Percentiles rank a stretch among this genome's conserved stretches.
Conservation (phyloP, 2,113 vertebrate genomes). For the Serinus canaria region DNA sequence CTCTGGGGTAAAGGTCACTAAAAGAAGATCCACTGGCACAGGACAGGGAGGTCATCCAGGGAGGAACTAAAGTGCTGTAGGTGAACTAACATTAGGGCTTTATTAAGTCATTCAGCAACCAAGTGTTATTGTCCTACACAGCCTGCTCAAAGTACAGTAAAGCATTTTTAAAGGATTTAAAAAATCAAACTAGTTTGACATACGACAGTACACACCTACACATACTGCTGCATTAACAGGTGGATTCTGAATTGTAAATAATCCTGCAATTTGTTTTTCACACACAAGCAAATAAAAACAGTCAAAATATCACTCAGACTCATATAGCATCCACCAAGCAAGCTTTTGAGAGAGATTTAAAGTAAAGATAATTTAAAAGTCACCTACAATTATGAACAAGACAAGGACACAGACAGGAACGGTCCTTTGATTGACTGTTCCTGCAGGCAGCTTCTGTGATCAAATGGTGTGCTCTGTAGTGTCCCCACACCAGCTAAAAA, state of each 20-base stretch:
- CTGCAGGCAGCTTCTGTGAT: slow-evolving; percentile 27
- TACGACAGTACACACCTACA: slow-evolving; percentile 58
- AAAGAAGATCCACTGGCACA: neutral
- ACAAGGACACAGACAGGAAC: slow-evolving; percentile 30
- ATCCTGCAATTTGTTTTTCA: slow-evolving; percentile 60
- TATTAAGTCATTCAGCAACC: slow-evolving; percentile 61
- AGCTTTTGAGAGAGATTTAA: slow-evolving; percentile 55
- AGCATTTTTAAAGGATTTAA: slow-evolving; percentile 58
- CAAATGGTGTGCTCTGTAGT: slow-evolving; percentile 23
- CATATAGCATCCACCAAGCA: slow-evolving; percentile 61
- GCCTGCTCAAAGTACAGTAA: slow-evolving; percentile 49
- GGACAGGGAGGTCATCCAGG: slow-evolving; percentile 57
- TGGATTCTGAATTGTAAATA: slow-evolving; percentile 57
- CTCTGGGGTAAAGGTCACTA: slow-evolving; percentile 6
- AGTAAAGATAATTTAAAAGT: slow-evolving; percentile 45
- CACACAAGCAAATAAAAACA: slow-evolving; percentile 63
- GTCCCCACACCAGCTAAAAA: slow-evolving; percentile 28
- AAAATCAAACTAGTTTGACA: slow-evolving; percentile 63
- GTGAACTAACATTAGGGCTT: slow-evolving; percentile 56
- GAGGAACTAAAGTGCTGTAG: slow-evolving; percentile 40
- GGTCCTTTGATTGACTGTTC: slow-evolving; percentile 14
- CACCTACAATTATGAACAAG: slow-evolving; percentile 59
- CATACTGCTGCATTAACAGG: slow-evolving; percentile 55
- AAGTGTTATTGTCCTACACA: slow-evolving; percentile 51
- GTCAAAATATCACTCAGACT: slow-evolving; percentile 70